Conservation (phyloP, 2,888 invertebrate genomes). For the Bhutanitis thaidina region DNA sequence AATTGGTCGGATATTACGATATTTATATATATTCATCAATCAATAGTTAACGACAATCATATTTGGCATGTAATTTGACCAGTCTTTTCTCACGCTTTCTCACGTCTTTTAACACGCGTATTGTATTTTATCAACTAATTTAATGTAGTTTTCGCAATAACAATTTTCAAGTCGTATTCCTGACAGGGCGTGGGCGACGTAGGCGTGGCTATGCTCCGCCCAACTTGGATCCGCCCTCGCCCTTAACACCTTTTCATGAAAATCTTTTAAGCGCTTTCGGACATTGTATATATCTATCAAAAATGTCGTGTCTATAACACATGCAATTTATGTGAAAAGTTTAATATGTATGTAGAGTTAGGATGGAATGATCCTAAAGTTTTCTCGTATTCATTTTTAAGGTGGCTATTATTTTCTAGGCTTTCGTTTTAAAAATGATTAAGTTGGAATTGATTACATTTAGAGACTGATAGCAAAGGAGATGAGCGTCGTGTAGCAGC, state of each 20-base stretch:
- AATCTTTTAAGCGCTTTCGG: slow-evolving; percentile 52
- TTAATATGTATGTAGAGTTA: not conserved
- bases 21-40: too few species aligned
- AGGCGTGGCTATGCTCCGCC: slow-evolving; percentile 74
- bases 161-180: slow-evolving; percentile 55
- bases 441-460: slow-evolving; percentile 57
- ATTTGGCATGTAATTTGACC: too few species aligned
- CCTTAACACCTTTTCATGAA: slow-evolving; percentile 70
- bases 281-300: slow-evolving; percentile 24
- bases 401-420: not conserved
- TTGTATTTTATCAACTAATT: slow-evolving; percentile 10
- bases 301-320: too few species aligned
- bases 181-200: slow-evolving; percentile 65
- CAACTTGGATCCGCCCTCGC: slow-evolving; percentile 69
- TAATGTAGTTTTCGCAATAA: slow-evolving; percentile 36
- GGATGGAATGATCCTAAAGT: not conserved
- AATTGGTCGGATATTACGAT: too few species aligned
- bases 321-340: too few species aligned
- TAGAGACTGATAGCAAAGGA: slow-evolving; percentile 57
- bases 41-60: too few species aligned
- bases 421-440: slow-evolving; percentile 27
- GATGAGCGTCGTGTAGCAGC: slow-evolving; percentile 60
- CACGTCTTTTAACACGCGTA: not conserved
- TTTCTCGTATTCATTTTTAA: not conserved
- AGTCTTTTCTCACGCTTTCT: too few species aligned